Evolutionary conservation across 1,140 invertebrate genomes (phyloP).

Genomic region (Lutraria rhynchaena): DNA sequence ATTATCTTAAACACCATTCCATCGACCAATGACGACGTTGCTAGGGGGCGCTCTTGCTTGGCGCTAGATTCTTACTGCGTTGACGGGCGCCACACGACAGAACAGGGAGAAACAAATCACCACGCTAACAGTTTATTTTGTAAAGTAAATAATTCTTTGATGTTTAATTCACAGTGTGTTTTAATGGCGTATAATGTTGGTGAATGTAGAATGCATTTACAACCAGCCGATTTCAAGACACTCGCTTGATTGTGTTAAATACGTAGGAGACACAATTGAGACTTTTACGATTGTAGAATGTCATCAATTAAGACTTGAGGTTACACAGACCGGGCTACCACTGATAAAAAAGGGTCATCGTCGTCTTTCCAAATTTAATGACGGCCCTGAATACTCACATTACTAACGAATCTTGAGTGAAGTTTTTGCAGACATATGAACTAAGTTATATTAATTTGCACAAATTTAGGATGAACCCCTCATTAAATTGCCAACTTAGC

Average conservation of each 20-base stretch:
- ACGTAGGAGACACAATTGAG: constrained; percentile 45
- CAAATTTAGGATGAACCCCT: no score
- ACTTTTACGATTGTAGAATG: constrained; percentile 50
- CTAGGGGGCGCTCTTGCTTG: constrained; percentile 19
- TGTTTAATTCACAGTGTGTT: constrained; percentile 42
- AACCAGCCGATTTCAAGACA: constrained; percentile 17
- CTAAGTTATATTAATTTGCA: no score
- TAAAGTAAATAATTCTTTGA: constrained; percentile 57
- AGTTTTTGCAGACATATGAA: no score
- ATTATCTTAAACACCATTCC: no score
- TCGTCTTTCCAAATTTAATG: not conserved
- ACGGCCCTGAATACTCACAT: no score
- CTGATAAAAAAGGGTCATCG: constrained; percentile 27
- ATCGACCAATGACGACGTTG: constrained; percentile 54
- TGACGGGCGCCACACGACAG: constrained; percentile 58
- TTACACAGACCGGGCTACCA: constrained; percentile 26
- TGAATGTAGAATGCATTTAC: constrained; percentile 46
- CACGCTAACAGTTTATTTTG: constrained; percentile 56
- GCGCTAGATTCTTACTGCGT: constrained; percentile 35
- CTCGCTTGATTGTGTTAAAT: constrained; percentile 41
- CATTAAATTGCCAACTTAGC: no score
- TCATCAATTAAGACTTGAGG: constrained; percentile 50
- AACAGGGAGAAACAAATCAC: constrained; percentile 48
- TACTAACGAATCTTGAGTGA: no score
- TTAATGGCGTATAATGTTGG: constrained; percentile 47